Conservation (phyloP, 2,888 invertebrate species). For the Halictus quadricinctus region DNA sequence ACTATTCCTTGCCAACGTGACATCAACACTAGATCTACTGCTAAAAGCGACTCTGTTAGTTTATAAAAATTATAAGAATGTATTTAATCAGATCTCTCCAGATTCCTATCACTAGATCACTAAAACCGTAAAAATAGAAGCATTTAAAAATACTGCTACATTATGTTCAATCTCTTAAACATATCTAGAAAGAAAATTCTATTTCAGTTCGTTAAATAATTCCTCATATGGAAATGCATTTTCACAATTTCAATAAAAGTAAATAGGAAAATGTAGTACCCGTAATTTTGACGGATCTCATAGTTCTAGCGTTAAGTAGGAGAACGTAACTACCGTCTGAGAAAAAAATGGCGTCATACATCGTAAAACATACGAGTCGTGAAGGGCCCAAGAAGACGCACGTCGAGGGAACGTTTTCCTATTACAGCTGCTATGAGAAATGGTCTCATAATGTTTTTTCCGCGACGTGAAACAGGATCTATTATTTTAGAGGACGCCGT, state of each 20-base stretch:
- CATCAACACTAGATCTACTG: not conserved
- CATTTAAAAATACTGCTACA: not conserved
- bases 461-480: not conserved
- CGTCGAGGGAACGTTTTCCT: not conserved
- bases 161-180: no score
- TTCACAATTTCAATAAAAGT: not conserved
- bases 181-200: not conserved
- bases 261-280: not conserved
- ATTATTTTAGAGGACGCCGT: constrained; percentile 15
- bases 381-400: not conserved
- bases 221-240: not conserved
- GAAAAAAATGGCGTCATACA: not conserved
- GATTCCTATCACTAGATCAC: no score
- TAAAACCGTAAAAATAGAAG: no score
- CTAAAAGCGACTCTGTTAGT: not conserved
- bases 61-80: not conserved
- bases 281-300: no score
- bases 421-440: constrained; percentile 15
- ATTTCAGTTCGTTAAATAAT: not conserved
- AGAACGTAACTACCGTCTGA: not conserved
- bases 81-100: not conserved
- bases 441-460: constrained; percentile 7
- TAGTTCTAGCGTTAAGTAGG: not conserved
- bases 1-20: not conserved
- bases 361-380: not conserved